Evolutionary conservation across 2,797 vertebrate species (phyloP), one percentile per base, ranked within the genome.

Genomic region (Pterois miles): DNA sequence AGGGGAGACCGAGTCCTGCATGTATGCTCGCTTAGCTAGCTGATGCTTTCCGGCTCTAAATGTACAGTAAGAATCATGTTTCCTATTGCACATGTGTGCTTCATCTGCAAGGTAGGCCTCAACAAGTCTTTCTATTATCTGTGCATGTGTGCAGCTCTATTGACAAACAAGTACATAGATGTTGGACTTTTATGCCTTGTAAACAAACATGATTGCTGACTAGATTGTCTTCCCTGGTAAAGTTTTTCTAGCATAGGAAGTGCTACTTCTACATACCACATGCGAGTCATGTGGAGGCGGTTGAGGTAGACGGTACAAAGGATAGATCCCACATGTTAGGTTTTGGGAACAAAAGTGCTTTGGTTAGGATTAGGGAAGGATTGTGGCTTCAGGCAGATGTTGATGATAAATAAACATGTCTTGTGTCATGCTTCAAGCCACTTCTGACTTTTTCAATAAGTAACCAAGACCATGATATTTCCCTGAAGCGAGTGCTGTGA

Each of bases 1-100:
- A 93, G 93, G 93, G 92, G 93, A 92, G 92, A 93, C 77, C 85
- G 81, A 93, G 87, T 90, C 86, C 90, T 90, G 82, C 75, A 87
- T 90, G 82, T 77, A 87, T 82, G 78, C 81, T 78, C 34, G 72
- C 76, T 69, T 85, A 77, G 76, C 74, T 76, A 75, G 80, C 75
- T 63, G 82, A 88, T 63, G 79, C 86, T 79, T 76, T 86, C 31
- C 38, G 46, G 78, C 59, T 81, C 68, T 54, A 50, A 81, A 78
- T 58, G 52, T 65, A 58, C 43, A 66, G 71, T 38, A 36, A 48
- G 52, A 74, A 78, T 76, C 57, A 69, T 56, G 74, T 72, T 80
- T 59, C 57, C 59, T 31, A 54, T 27, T 1, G 25, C 11, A 38
- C 48, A 52, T 60, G 50, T 27, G 50, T 68, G 57, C 40, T 70